Evolutionary conservation across 1,140 invertebrate genomes (phyloP), one percentile per base, ranked within the genome.

Genomic region (Calycopis cecrops): DNA sequence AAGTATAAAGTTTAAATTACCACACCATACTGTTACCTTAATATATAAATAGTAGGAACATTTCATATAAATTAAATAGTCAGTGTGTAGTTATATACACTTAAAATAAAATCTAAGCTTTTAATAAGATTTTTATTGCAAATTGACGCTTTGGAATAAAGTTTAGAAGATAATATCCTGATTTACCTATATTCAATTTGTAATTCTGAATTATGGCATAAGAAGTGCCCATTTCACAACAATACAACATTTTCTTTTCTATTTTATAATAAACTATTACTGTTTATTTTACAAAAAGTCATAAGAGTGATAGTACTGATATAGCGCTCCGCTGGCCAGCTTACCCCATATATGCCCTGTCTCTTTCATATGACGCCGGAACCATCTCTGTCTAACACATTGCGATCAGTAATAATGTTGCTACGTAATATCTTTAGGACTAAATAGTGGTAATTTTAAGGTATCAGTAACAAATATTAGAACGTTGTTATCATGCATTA

Each of bases 251-350:
- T 6, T 6, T 6, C 21, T 28, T 28, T 12, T 18, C 11, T 48
- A 14, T 18, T 35, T 21, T 21, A n/a, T 11, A 12, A 37, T 8
- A 17, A 1, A 48, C 6, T 11, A 35, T 10, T 35, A 10, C 9
- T 9, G 9, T n/a, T 16, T 40, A 40, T 48, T 6, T 38, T 35
- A 34, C 9, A 8, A 33, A 52, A 55, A 48, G 48, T 52, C 47
- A 7, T 18, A 50, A 12, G 12, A 49, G 48, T 57, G 62, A 71
- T 70, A 69, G 49, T 63, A 59, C 47, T 58, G 55, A 55, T 63
- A 65, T 62, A 58, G 56, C 33, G 78, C 69, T 75, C 70, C 82
- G 82, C 78, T 68, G 82, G 82, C 82, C 74, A 85, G 82, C 71
- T 71, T 66, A 65, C 75, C 82, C 75, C n/a, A 59, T 38, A 56